These are phyloP conservation scores for Agrochola lychnidis DNA, from an alignment of 2,888 invertebrate genomes.

Conservation along the genomic window DNA sequence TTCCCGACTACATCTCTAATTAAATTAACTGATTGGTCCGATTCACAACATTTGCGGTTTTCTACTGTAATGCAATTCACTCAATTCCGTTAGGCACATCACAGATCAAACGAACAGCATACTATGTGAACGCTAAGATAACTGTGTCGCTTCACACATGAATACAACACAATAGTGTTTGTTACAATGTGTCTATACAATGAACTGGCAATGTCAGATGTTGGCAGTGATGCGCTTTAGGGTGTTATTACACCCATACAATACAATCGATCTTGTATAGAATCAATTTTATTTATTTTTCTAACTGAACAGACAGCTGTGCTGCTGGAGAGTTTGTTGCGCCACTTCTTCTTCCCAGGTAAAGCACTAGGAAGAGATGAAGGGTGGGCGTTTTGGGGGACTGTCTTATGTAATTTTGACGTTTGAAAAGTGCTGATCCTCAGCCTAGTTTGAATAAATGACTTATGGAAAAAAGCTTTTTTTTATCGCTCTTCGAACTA, in stretches of 20 bases:
- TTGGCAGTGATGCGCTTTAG: conserved; percentile 13
- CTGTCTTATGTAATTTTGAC: too few relatives aligned
- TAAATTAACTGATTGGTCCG: neutral
- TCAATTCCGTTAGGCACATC: conserved; percentile 20
- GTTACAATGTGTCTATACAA: conserved; percentile 40
- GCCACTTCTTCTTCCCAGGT: too few relatives aligned
- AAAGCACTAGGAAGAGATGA: too few relatives aligned
- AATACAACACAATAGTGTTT: conserved; percentile 16
- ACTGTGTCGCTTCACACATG: conserved; percentile 19
- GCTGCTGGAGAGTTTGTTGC: too few relatives aligned
- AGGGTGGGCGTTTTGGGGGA: too few relatives aligned
- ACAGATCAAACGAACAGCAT: conserved; percentile 1
- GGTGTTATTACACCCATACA: neutral
- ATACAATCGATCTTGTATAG: neutral
- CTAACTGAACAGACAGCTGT: too few relatives aligned
- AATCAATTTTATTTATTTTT: too few relatives aligned
- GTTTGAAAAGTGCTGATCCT: too few relatives aligned
- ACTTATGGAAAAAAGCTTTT: too few relatives aligned
- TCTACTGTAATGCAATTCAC: conserved; percentile 1
- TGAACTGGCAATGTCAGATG: conserved; percentile 15
- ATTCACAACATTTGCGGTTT: conserved; percentile 10
- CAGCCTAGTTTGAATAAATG: too few relatives aligned
- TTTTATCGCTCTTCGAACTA: neutral
- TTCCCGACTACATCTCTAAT: neutral
- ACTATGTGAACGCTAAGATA: conserved; percentile 9